These are phyloP conservation scores for Laupala kohalensis DNA, from an alignment of 1,140 invertebrate genomes.

Conservation along the genomic window DNA sequence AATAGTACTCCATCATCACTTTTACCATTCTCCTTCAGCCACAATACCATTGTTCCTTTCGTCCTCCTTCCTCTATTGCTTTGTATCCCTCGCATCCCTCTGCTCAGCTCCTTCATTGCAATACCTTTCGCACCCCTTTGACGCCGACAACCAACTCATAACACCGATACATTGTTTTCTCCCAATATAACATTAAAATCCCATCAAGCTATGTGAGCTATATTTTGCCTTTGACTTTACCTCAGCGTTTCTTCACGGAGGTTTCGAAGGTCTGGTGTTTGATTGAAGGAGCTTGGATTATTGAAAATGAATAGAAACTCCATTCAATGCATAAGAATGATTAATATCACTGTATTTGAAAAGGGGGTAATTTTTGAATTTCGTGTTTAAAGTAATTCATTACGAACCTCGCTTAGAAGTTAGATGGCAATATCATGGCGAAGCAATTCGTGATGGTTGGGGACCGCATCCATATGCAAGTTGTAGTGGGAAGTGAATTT, in stretches of 20 bases:
- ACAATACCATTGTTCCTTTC: no score
- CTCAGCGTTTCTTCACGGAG: not conserved
- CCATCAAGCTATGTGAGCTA: not conserved
- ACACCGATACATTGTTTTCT: not conserved
- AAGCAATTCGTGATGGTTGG: no score
- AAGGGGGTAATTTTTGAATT: not conserved
- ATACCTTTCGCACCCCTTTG: not conserved
- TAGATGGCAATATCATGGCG: not conserved
- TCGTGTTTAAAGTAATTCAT: not conserved
- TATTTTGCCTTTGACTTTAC: not conserved
- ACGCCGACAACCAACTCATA: not conserved
- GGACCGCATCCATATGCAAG: no score
- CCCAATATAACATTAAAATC: conserved; percentile 9
- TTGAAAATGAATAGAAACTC: not conserved
- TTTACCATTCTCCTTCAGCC: no score
- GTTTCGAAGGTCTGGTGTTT: not conserved
- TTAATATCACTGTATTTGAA: not conserved
- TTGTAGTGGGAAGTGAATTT: no score
- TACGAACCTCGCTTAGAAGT: not conserved
- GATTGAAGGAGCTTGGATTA: not conserved
- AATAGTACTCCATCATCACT: no score
- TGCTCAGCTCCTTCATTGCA: not conserved
- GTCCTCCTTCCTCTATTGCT: no score
- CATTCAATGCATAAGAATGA: not conserved
- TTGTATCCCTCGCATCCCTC: not conserved